Base-by-base conservation (phyloP, 2,113 vertebrate species). In the Heterocephalus glaber region DNA sequence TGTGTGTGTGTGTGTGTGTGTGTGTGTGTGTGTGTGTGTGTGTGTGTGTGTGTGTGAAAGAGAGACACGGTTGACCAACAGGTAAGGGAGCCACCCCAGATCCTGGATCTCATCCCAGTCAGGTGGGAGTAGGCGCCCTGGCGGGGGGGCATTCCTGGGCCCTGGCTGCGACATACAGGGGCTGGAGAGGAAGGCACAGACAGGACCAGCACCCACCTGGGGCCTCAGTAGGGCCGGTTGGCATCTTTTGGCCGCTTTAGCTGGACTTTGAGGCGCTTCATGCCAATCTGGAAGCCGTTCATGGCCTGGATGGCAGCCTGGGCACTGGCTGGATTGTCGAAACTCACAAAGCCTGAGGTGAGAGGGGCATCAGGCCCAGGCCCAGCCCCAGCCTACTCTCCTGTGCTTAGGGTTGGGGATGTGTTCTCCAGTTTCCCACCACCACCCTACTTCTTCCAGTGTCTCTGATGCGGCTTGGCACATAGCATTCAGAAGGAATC, bases 241-340 rank as follows among this genome's bases (percentile, higher is more conserved):
- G 99, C 99, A 4, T 99, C 99, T 98, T 99, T 99, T 84, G 99
- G 99, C 98, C 99, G 97, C 98, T 99, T 99, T 90, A 99, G 98
- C 98, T 99, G 99, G 96, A 99, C 99, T 97, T 99, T 99, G 97
- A 99, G 99, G 94, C 99, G 99, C 93, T 99, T 99, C 99, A 99
- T 99, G 91, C 99, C 99, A 2, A 99, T 99, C 99, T 99, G 99
- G 98, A 99, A 99, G 35, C 99, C 99, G 28, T 99, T 99, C 99
- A 99, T 99, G 95, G 99, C 99, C 98, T 99, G 99, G 98, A 99
- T 99, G 97, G 99, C 99, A 0, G 99, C 99, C 98, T 99, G 99
- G 83, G 99, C 99, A 10, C 99, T 99, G 93, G 99, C 98, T 0
- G 99, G 99, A 99, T 99, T 99, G 98, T 99, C 99, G 97, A 99